These are phyloP conservation scores for Drosophila mauritiana DNA, from an alignment of 1,140 invertebrate genomes.

Conservation along the genomic window DNA sequence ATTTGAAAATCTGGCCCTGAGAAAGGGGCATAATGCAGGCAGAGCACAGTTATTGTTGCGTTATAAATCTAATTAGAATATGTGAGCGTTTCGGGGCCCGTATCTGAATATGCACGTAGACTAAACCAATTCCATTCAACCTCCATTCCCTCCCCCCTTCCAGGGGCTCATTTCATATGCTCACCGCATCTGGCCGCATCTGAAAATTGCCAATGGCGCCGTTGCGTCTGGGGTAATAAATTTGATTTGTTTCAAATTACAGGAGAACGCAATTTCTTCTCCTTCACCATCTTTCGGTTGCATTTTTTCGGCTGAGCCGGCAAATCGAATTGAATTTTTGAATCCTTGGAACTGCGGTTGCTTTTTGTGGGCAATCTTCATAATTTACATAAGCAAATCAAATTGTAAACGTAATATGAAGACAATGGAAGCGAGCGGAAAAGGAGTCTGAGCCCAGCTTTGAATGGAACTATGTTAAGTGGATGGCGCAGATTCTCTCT, in stretches of 20 bases:
- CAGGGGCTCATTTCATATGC: slow-evolving; percentile 73
- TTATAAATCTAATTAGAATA: slow-evolving; percentile 81
- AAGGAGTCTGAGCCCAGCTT: slow-evolving; percentile 27
- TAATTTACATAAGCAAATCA: slow-evolving; percentile 82
- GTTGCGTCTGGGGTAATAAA: slow-evolving; percentile 78
- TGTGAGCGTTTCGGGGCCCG: slow-evolving; percentile 50
- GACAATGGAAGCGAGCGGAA: slow-evolving; percentile 12
- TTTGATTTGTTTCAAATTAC: slow-evolving; percentile 83
- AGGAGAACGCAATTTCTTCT: slow-evolving; percentile 56
- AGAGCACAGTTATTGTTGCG: slow-evolving; percentile 63
- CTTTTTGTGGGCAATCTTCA: slow-evolving; percentile 76
- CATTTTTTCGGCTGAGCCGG: slow-evolving; percentile 58
- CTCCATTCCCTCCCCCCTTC: slow-evolving; percentile 6
- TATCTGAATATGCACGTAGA: slow-evolving; percentile 55
- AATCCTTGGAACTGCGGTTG: slow-evolving; percentile 64
- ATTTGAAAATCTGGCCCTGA: slow-evolving; percentile 55
- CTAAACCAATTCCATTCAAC: slow-evolving; percentile 34
- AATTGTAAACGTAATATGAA: slow-evolving; percentile 73
- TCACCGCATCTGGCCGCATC: slow-evolving; percentile 78
- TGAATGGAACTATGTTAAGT: slow-evolving; percentile 77
- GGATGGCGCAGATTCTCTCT: slow-evolving; percentile 63
- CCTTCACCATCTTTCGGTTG: slow-evolving; percentile 11
- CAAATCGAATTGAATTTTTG: slow-evolving; percentile 71
- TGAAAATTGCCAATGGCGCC: slow-evolving; percentile 78
- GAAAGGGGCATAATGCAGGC: slow-evolving; percentile 11